These are phyloP conservation scores for Diarsia rubi DNA, from an alignment of 2,888 invertebrate genomes.

Conservation along the genomic window DNA sequence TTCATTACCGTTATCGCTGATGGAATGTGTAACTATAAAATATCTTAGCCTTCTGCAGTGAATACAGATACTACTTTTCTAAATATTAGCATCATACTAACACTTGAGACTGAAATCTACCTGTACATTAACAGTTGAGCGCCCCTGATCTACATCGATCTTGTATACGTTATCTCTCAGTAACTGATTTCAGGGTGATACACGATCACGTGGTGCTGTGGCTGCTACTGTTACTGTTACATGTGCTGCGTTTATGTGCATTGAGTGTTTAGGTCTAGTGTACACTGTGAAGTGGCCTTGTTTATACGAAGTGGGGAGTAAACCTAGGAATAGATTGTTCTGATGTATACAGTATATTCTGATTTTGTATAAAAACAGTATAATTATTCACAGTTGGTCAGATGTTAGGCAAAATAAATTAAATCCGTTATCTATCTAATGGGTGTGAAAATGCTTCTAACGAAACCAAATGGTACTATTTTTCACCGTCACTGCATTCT, in stretches of 20 bases:
- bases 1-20: not conserved
- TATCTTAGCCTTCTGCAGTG: no score
- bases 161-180: conserved; percentile 61
- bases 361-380: not conserved
- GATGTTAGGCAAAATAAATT: not conserved
- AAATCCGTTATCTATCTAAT: not conserved
- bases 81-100: not conserved
- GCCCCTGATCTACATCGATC: conserved; percentile 32
- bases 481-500: no score
- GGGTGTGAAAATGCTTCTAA: no score
- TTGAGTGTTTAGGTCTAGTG: conserved; percentile 37
- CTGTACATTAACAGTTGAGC: conserved; percentile 18
- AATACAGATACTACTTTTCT: not conserved
- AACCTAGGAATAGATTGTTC: not conserved
- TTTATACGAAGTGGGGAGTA: conserved; percentile 11
- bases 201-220: conserved; percentile 30
- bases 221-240: conserved; percentile 33
- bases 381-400: not conserved
- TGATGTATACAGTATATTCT: not conserved
- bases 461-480: no score
- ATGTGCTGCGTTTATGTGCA: conserved; percentile 52
- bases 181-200: conserved; percentile 64
- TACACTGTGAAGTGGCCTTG: conserved; percentile 26
- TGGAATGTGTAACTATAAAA: not conserved
- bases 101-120: not conserved